These are phyloP conservation scores for Hypena proboscidalis DNA, from an alignment of 2,888 invertebrate species.

Conservation along the genomic window DNA sequence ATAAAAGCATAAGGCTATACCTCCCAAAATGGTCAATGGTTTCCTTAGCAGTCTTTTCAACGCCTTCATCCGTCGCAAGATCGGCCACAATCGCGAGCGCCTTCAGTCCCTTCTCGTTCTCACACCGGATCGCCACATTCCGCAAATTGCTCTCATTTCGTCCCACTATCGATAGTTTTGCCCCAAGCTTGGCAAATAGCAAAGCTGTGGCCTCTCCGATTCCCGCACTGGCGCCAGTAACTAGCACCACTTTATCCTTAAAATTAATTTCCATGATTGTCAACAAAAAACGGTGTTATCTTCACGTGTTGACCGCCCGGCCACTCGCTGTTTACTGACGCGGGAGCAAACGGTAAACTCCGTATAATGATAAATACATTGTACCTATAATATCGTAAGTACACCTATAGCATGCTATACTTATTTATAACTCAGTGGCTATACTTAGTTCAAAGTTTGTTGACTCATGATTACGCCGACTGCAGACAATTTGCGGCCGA, in stretches of 20 bases:
- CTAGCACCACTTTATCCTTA: constrained; percentile 49
- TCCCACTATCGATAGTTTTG: constrained; percentile 47
- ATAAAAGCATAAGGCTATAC: too few relatives aligned
- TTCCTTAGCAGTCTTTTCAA: constrained; percentile 45
- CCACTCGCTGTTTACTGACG: too few relatives aligned
- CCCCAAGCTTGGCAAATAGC: constrained; percentile 47
- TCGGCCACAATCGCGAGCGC: constrained; percentile 49
- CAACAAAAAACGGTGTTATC: too few relatives aligned
- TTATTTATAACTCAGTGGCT: too few relatives aligned
- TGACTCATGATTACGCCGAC: too few relatives aligned
- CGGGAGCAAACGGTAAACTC: too few relatives aligned
- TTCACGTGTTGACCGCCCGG: too few relatives aligned
- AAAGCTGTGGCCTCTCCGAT: constrained; percentile 51
- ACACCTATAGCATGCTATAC: too few relatives aligned
- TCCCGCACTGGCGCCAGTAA: constrained; percentile 55
- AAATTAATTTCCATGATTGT: constrained; percentile 24
- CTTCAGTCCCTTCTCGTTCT: constrained; percentile 29
- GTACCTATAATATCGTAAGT: too few relatives aligned
- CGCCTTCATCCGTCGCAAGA: constrained; percentile 50
- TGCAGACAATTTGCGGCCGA: too few relatives aligned
- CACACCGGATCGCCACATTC: constrained; percentile 40
- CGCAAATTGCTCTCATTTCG: constrained; percentile 42
- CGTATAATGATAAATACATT: too few relatives aligned
- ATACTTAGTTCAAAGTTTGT: too few relatives aligned
- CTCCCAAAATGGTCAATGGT: constrained; percentile 50